These are phyloP conservation scores for Luperina testacea DNA, from an alignment of 2,888 invertebrate species.

Conservation along the genomic window DNA sequence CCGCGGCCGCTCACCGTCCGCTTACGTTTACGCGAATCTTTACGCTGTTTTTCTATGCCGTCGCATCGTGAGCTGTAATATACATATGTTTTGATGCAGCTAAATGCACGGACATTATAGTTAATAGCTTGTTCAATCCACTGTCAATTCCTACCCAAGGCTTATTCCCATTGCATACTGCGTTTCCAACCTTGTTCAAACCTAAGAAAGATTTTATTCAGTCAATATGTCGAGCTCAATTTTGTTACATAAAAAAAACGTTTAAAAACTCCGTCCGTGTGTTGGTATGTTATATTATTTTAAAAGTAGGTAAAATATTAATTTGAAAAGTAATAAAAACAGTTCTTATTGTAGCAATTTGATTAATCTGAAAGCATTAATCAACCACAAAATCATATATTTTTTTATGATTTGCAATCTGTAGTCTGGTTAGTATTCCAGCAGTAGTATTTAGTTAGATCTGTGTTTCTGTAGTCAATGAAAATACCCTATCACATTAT, in stretches of 20 bases:
- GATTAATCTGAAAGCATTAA: neutral
- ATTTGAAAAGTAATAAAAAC: neutral
- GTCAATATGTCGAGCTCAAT: neutral
- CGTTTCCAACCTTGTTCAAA: neutral
- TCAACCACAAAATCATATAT: neutral
- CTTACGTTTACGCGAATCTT: conserved; percentile 86
- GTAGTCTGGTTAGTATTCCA: neutral
- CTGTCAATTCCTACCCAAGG: neutral
- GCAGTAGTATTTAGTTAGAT: neutral
- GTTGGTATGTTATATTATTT: neutral
- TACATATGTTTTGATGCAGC: conserved; percentile 24
- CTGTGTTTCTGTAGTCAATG: neutral
- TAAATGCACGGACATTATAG: conserved; percentile 3
- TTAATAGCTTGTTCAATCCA: neutral
- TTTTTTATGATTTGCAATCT: neutral
- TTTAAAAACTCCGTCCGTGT: neutral
- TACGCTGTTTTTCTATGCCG: conserved; percentile 77
- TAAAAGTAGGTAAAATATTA: conserved; percentile 4
- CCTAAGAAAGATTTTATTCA: neutral
- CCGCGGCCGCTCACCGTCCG: conserved; percentile 75
- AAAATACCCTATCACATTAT: neutral
- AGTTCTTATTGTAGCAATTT: neutral
- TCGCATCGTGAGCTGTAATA: conserved; percentile 64
- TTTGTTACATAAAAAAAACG: neutral
- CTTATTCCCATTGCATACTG: neutral